Base-by-base conservation (phyloP, 2,797 vertebrate genomes). In the Valencia hispanica region DNA sequence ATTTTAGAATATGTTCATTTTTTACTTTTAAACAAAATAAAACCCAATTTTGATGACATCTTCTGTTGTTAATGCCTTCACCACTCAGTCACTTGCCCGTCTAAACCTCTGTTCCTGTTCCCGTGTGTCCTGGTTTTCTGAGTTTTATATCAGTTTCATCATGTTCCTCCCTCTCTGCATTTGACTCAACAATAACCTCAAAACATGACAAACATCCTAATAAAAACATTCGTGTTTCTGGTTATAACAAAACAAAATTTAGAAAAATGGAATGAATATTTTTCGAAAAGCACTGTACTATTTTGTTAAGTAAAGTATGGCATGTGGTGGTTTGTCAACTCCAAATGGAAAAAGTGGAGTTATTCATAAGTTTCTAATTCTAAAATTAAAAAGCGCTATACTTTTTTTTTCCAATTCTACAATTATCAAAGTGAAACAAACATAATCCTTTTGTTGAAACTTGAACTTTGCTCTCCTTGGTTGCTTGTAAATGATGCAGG, bases 401-500 rank as follows among this genome's bases (percentile, higher is more conserved):
- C n/a, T 17, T 30, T 57, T 95, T 91, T 88, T 89, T 91, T 86
- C 79, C 83, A 88, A 82, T 87, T 81, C 84, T 76, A 79, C 87
- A 93, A 89, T 93, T 83, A 84, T 90, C 79, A 78, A 6, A 69
- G 68, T 55, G 87, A 90, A 91, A 90, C 89, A 90, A 89, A 94
- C 87, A 90, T 51, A 84, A 93, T 91, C 91, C 87, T 89, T 91
- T 91, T 83, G 79, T 79, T 78, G 88, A 41, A 83, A 89, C 86
- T 89, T 87, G 88, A 86, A 82, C 91, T 92, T 80, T 79, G 80
- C 86, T 72, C 77, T 85, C 85, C 81, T 75, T 81, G 43, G 85
- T 70, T 88, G 92, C 86, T 87, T 87, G 87, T 93, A 90, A 94
- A 91, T 87, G 90, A 92, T 89, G 90, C 86, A 86, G 91, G 86